Conservation (phyloP, 2,797 vertebrate genomes). For the Alectoris magna region DNA sequence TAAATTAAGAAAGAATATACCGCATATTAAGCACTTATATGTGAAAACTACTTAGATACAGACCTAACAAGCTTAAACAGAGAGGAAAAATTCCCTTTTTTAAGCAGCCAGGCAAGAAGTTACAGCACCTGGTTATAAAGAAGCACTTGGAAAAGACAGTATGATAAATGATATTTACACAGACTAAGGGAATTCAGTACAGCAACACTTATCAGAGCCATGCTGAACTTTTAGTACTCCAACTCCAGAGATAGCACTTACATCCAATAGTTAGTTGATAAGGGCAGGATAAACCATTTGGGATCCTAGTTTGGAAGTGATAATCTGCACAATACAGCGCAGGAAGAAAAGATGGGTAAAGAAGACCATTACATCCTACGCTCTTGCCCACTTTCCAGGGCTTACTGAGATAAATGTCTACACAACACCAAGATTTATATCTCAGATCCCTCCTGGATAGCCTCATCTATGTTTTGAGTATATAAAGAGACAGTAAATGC, state of each 20-base stretch:
- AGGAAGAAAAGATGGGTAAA: not conserved
- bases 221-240: not conserved
- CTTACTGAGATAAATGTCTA: not conserved
- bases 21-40: not conserved
- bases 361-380: not conserved
- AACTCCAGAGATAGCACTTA: not conserved
- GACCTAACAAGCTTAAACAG: not conserved
- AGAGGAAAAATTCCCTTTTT: not conserved
- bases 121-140: not conserved
- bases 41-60: not conserved
- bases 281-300: not conserved
- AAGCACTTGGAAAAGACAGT: not conserved
- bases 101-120: not conserved
- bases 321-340: not conserved
- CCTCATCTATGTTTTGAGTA: not conserved
- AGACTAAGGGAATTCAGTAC: not conserved
- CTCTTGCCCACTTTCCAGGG: not conserved
- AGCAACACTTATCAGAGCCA: rapidly evolving
- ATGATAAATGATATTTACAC: not conserved
- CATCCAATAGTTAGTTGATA: not conserved
- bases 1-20: constrained; percentile 22
- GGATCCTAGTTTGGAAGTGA: not conserved
- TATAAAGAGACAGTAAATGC: not conserved
- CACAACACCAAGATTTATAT: not conserved
- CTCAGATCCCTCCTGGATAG: not conserved